Evolutionary conservation across 2,888 invertebrate species (phyloP).

Genomic region (Hydropsyche betteni): DNA sequence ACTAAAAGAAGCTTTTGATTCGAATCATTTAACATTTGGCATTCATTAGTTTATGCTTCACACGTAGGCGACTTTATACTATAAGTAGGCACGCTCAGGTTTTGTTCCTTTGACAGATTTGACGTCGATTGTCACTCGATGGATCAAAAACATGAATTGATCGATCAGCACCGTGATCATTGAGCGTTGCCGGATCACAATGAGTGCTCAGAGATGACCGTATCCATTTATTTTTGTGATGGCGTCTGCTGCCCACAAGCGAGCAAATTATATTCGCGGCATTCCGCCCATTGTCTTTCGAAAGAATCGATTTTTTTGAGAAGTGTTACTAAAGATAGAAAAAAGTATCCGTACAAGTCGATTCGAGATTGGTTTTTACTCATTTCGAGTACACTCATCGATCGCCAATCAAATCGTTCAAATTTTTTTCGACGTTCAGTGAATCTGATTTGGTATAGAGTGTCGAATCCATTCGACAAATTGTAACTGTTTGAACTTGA

Average conservation of each 20-base stretch:
- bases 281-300: conserved; percentile 20
- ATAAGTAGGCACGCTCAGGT: not conserved
- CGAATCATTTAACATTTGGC: too few species aligned
- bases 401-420: conserved; percentile 16
- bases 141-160: not conserved
- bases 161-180: not conserved
- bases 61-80: too few species aligned
- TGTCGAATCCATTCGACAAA: too few species aligned
- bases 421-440: not conserved
- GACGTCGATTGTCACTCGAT: conserved; percentile 16
- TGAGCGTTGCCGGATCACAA: conserved; percentile 7
- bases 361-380: conserved; percentile 14
- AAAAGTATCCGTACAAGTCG: not conserved
- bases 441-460: too few species aligned
- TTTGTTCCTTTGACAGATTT: conserved; percentile 10
- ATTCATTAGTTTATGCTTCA: too few species aligned
- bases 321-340: not conserved
- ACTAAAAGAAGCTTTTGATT: too few species aligned
- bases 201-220: not conserved
- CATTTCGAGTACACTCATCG: not conserved
- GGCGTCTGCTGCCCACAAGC: conserved; percentile 16
- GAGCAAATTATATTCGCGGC: conserved; percentile 18
- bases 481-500: too few species aligned
- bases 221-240: not conserved
- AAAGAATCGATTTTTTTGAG: conserved; percentile 16